Percentiles rank a stretch among this genome's conserved stretches.
These are phyloP conservation scores for Beroe ovata DNA, from an alignment of 37 sponge, comb jelly and placozoan species.

Conservation along the genomic window DNA sequence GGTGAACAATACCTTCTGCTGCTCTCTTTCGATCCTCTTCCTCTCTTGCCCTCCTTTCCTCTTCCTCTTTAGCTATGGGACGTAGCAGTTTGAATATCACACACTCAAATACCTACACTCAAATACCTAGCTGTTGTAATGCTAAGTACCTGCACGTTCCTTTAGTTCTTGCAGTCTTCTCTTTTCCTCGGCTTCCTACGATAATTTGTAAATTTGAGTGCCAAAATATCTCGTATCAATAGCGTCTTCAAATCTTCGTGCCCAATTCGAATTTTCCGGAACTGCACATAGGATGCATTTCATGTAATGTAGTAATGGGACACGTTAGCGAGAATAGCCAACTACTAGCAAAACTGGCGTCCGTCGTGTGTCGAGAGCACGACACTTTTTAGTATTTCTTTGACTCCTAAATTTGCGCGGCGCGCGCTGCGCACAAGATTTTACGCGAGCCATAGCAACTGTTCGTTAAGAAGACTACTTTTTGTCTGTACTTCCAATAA, in stretches of 20 bases:
- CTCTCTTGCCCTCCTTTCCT: slow-evolving; percentile 14
- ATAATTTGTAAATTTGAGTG: background rate
- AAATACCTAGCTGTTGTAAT: background rate
- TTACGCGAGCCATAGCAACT: background rate
- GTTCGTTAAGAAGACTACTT: too few species aligned
- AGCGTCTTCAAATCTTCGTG: too few species aligned
- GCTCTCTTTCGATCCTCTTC: slow-evolving; percentile 8
- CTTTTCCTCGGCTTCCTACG: slow-evolving; percentile 43
- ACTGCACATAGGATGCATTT: background rate
- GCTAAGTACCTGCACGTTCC: background rate
- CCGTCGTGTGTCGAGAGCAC: background rate
- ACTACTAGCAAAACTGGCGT: slow-evolving; percentile 47
- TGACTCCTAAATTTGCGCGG: slow-evolving; percentile 31
- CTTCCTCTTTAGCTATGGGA: slow-evolving; percentile 1
- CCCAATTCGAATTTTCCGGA: background rate
- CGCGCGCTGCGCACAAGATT: background rate
- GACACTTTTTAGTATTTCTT: slow-evolving; percentile 10
- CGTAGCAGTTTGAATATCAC: too few species aligned
- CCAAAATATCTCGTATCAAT: background rate
- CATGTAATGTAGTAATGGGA: slow-evolving; percentile 25
- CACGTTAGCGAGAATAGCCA: background rate
- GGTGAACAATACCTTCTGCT: slow-evolving; percentile 27
- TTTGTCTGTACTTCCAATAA: too few species aligned
- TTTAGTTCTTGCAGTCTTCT: slow-evolving; percentile 3
- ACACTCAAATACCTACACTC: too few species aligned